A percentile compares a stretch with the other conserved stretches of the same genome.
These are phyloP conservation scores for Gadopsis marmoratus DNA, from an alignment of 2,797 vertebrate genomes.

Conservation along the genomic window DNA sequence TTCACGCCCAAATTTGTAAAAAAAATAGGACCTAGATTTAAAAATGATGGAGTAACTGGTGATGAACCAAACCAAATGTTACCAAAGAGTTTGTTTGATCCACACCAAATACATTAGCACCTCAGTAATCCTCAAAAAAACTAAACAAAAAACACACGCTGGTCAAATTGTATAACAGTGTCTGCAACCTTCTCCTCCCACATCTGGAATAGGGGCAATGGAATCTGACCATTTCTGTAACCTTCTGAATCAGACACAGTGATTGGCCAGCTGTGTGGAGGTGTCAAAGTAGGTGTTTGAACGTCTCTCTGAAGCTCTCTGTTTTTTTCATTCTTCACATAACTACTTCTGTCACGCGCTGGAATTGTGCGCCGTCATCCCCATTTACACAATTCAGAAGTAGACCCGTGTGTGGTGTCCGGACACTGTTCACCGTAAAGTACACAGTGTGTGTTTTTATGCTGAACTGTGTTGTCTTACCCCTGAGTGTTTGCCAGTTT, in stretches of 20 bases:
- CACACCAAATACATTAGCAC: too few species aligned
- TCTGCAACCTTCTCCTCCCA: background rate
- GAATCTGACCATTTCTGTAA: background rate
- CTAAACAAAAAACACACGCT: too few species aligned
- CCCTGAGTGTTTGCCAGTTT: background rate
- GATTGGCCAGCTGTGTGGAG: background rate
- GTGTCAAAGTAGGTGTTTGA: background rate
- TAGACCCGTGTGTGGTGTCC: too few species aligned
- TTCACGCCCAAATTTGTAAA: too few species aligned
- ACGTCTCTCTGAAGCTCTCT: background rate
- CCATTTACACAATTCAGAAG: too few species aligned
- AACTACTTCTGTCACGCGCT: background rate
- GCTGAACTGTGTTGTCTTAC: background rate
- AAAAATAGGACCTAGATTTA: too few species aligned
- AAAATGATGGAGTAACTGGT: too few species aligned
- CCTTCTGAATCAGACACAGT: background rate
- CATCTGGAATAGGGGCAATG: background rate
- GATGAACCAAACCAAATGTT: background rate
- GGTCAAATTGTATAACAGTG: background rate
- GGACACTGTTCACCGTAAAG: too few species aligned
- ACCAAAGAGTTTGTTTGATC: too few species aligned
- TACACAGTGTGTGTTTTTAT: too few species aligned
- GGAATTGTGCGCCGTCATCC: background rate
- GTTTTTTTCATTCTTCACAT: too few species aligned
- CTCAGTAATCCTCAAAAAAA: background rate